Percentiles rank a stretch among this genome's conserved stretches.
Conservation (phyloP, 2,888 invertebrate genomes). For the Cerceris ruficornis region DNA sequence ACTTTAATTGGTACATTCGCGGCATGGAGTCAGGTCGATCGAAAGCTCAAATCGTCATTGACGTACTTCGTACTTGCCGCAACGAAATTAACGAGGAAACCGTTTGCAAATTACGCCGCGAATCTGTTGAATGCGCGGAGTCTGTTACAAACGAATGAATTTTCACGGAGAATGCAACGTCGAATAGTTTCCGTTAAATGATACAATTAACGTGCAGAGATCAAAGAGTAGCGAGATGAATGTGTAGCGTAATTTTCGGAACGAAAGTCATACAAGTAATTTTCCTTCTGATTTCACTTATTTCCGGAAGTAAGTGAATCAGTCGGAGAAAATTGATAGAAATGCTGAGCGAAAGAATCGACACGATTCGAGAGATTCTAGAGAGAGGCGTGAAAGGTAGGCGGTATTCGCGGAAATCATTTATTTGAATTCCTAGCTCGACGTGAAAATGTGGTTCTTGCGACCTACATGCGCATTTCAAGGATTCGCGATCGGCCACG, state of each 20-base stretch:
- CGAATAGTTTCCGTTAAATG: conserved; percentile 67
- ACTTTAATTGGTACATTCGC: conserved; percentile 54
- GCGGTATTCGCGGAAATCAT: conserved; percentile 9
- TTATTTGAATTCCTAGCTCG: neutral
- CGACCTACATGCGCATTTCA: neutral
- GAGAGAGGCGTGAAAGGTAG: neutral
- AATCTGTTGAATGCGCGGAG: conserved; percentile 9
- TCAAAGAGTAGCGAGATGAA: too few species aligned
- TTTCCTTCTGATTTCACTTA: conserved; percentile 11
- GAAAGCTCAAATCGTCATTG: conserved; percentile 23
- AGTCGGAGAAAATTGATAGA: conserved; percentile 4
- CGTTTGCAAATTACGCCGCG: conserved; percentile 34
- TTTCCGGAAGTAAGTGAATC: neutral
- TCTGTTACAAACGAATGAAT: conserved; percentile 41
- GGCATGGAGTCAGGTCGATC: conserved; percentile 29
- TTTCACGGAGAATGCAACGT: conserved; percentile 31
- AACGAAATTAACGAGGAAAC: conserved; percentile 35
- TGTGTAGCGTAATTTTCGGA: too few species aligned
- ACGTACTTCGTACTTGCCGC: conserved; percentile 25
- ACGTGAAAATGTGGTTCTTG: neutral
- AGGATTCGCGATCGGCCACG: neutral
- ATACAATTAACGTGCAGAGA: conserved; percentile 67
- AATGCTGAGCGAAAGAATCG: too few species aligned
- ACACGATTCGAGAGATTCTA: too few species aligned
- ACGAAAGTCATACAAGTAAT: conserved; percentile 39